Percentiles rank a stretch among this genome's conserved stretches.
phyloP scores from a whole-genome alignment of 2,888 invertebrate species.

The Agrotis ipsilon region DNA sequence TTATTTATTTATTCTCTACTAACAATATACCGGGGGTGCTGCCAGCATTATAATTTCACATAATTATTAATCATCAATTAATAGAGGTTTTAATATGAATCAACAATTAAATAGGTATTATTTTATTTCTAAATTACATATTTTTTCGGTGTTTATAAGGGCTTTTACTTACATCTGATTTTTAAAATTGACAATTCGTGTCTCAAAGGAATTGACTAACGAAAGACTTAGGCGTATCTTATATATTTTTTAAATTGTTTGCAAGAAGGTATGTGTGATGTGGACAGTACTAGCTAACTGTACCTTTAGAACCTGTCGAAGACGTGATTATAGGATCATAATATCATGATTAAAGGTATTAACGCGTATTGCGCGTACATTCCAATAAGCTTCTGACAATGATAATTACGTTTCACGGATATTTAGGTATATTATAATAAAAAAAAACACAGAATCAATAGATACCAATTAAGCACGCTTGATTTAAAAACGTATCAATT shows the following conservation, averaged over 20 bases:
- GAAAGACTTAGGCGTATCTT: not conserved
- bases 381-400: not conserved
- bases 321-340: constrained; percentile 22
- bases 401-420: constrained; percentile 8
- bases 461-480: not conserved
- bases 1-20: constrained; percentile 12
- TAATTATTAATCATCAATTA: too few species aligned
- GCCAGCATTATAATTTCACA: not conserved
- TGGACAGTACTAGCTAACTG: too few species aligned
- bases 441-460: not conserved
- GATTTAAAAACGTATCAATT: constrained; percentile 19
- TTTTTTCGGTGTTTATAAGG: too few species aligned
- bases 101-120: not conserved
- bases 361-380: constrained; percentile 17
- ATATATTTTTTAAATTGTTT: not conserved
- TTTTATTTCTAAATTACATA: not conserved
- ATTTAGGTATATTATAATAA: too few species aligned
- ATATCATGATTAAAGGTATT: constrained; percentile 25
- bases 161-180: too few species aligned
- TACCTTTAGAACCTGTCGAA: constrained; percentile 19
- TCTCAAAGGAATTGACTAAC: too few species aligned
- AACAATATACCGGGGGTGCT: not conserved
- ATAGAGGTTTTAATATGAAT: too few species aligned
- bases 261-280: not conserved
- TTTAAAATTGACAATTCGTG: too few species aligned